Percentiles rank a stretch among this genome's conserved stretches.
Evolutionary conservation across 2,797 vertebrate genomes (phyloP).

Genomic region (Propithecus deckenii): DNA sequence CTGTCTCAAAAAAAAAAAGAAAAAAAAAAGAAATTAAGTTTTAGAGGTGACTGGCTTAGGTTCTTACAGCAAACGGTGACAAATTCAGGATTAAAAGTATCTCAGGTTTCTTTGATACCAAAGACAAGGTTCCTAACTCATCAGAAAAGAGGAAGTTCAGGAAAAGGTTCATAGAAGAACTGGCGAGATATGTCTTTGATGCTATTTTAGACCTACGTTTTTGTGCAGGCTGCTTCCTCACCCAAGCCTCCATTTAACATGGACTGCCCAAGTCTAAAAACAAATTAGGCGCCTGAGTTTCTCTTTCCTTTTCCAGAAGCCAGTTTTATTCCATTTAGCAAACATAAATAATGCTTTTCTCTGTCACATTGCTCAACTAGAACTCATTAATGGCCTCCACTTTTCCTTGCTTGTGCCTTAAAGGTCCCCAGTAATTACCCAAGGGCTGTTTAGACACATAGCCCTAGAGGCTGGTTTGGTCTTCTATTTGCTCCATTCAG

Average conservation of each 20-base stretch:
- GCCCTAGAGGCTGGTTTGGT: constrained; percentile 25
- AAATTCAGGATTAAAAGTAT: neutral
- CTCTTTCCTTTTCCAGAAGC: neutral
- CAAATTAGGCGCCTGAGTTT: neutral
- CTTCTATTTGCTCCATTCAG: constrained; percentile 65
- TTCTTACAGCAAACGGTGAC: neutral
- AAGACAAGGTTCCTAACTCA: neutral
- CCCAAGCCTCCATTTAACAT: neutral
- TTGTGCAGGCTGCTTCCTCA: neutral
- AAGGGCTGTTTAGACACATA: constrained; percentile 69
- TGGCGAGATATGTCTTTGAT: neutral
- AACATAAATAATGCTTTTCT: constrained; percentile 62
- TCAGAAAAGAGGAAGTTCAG: neutral
- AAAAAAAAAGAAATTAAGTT: neutral
- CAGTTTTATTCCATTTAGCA: constrained; percentile 46
- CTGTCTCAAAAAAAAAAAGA: too few species aligned
- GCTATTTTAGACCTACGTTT: neutral
- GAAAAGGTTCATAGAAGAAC: neutral
- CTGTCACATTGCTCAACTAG: constrained; percentile 60
- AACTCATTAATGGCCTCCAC: constrained; percentile 41
- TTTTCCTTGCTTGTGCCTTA: constrained; percentile 50
- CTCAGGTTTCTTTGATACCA: neutral
- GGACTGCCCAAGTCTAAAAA: neutral
- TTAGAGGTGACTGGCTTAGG: neutral
- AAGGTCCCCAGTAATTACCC: constrained; percentile 71